Percentiles rank a stretch among this genome's conserved stretches.
Evolutionary conservation across 2,113 vertebrate genomes (phyloP).

Genomic region (Camarhynchus parvulus): DNA sequence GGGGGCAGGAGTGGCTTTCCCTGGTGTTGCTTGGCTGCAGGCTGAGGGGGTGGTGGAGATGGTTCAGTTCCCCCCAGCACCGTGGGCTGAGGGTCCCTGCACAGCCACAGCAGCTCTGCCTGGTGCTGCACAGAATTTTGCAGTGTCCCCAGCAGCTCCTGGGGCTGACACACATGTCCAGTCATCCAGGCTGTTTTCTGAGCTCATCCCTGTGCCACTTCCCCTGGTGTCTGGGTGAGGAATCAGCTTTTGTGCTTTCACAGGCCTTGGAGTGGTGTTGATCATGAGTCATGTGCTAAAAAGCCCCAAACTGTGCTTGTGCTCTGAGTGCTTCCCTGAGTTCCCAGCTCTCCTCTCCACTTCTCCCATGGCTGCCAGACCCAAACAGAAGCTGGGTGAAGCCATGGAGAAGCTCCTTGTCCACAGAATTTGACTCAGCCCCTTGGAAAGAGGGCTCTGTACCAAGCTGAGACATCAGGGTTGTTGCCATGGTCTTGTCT

Average conservation of each 20-base stretch:
- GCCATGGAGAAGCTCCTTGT: not conserved
- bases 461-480: too few relatives aligned
- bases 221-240: not conserved
- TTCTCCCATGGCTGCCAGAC: not conserved
- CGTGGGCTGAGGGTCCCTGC: not conserved
- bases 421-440: not conserved
- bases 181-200: not conserved
- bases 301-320: too few relatives aligned
- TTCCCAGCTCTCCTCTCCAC: not conserved
- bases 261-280: not conserved
- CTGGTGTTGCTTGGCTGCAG: not conserved
- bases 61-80: not conserved
- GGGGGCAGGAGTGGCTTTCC: not conserved
- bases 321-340: not conserved
- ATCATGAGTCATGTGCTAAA: not conserved
- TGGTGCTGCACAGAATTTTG: not conserved
- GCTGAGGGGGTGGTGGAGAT: not conserved
- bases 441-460: not conserved
- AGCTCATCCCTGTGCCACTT: not conserved
- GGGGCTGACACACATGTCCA: not conserved
- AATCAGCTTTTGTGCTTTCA: not conserved
- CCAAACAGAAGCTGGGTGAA: not conserved
- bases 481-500: rapidly evolving
- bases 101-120: not conserved
- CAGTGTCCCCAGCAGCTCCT: not conserved